A percentile compares a stretch with the other conserved stretches of the same genome.
phyloP scores from a whole-genome alignment of 2,797 vertebrate genomes.

The Hozukius guyotensis region DNA sequence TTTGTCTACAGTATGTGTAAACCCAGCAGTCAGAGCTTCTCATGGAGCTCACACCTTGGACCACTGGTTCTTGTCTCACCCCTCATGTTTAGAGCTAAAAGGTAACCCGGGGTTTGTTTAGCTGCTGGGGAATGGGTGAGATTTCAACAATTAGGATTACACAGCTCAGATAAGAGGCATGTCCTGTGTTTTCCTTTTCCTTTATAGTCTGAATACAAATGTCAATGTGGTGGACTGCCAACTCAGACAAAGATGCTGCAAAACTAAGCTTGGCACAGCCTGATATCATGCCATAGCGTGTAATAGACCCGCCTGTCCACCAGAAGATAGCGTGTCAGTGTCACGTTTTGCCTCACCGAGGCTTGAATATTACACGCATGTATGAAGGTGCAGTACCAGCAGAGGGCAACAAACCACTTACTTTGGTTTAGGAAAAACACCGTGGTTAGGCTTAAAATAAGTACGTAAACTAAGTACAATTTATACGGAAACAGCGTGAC shows the following conservation, averaged over 20 bases:
- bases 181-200: not conserved
- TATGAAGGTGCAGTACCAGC: too few relatives aligned
- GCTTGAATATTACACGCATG: too few relatives aligned
- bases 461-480: too few relatives aligned
- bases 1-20: conserved; percentile 24
- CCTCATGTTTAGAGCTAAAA: conserved; percentile 4
- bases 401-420: too few relatives aligned
- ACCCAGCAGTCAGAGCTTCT: conserved; percentile 13
- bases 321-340: too few relatives aligned
- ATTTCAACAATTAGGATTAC: not conserved
- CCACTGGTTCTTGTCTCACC: not conserved
- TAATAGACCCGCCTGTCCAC: too few relatives aligned
- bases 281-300: too few relatives aligned
- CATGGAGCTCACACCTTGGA: conserved; percentile 1
- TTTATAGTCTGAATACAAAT: not conserved
- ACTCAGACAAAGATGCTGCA: not conserved
- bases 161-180: not conserved
- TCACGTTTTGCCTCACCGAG: too few relatives aligned
- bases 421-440: too few relatives aligned
- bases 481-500: too few relatives aligned
- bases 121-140: not conserved
- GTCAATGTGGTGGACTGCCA: not conserved
- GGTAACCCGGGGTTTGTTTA: not conserved
- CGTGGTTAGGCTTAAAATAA: too few relatives aligned
- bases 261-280: too few relatives aligned